phyloP scores from a whole-genome alignment of 2,797 vertebrate species.

The Cryptoblepharus egeriae region DNA sequence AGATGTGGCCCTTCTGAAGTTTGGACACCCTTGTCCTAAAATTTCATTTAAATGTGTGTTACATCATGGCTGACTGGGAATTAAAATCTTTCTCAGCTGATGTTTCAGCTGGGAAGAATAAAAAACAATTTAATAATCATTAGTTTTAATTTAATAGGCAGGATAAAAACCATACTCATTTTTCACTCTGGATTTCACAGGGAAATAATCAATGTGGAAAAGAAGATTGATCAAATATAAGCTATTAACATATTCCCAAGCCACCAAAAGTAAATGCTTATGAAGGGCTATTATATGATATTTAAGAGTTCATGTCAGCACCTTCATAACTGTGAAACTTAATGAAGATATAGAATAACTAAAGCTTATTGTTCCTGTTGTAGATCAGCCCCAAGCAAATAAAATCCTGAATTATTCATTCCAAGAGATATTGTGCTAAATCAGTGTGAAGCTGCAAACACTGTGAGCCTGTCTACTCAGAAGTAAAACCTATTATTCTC shows the following conservation, averaged over 20 bases:
- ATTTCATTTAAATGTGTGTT: constrained; percentile 1
- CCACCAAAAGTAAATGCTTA: constrained; percentile 44
- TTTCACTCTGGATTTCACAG: constrained; percentile 56
- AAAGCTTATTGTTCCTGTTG: neutral
- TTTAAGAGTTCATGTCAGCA: constrained; percentile 24
- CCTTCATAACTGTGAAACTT: constrained; percentile 29
- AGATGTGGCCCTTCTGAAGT: too few relatives aligned
- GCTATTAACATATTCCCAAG: constrained; percentile 24
- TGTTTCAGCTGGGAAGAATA: constrained; percentile 24
- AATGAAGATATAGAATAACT: constrained; percentile 9
- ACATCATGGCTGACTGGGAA: constrained; percentile 4
- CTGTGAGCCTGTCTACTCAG: constrained; percentile 2
- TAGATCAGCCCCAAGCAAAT: constrained; percentile 30
- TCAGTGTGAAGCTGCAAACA: constrained; percentile 41
- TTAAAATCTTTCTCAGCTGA: constrained; percentile 56
- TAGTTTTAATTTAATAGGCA: constrained; percentile 56
- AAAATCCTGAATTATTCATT: constrained; percentile 26
- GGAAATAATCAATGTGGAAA: constrained; percentile 40
- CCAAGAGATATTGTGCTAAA: neutral
- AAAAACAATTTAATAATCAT: constrained; percentile 52
- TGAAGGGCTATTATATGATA: constrained; percentile 15
- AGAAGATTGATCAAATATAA: constrained; percentile 15
- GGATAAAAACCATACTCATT: constrained; percentile 6
- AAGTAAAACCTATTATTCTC: too few relatives aligned
- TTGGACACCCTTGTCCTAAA: too few relatives aligned